Conservation (phyloP, 2,797 vertebrate species). For the Poecile montanus region DNA sequence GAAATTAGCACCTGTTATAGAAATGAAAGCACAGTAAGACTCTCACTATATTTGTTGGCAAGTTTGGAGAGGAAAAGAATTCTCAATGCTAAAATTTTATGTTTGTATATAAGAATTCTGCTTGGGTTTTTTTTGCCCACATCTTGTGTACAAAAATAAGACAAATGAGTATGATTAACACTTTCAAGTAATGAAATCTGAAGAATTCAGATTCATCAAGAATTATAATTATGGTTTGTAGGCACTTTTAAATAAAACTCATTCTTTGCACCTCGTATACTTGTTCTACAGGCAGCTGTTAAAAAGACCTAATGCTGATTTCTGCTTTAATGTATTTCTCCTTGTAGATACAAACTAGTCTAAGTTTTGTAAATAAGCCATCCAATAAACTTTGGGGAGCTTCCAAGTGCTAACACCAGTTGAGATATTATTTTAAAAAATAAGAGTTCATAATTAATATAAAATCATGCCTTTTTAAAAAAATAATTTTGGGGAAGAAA, state of each 20-base stretch:
- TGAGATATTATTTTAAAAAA: background rate
- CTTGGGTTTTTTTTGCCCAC: background rate
- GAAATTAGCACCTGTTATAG: background rate
- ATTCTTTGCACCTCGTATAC: background rate
- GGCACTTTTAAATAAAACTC: slow-evolving; percentile 8
- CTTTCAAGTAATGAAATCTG: slow-evolving; percentile 17
- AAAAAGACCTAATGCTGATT: slow-evolving; percentile 18
- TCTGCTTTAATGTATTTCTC: slow-evolving; percentile 9
- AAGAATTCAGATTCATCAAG: slow-evolving; percentile 23
- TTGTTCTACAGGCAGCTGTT: slow-evolving; percentile 9
- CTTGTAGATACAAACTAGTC: background rate
- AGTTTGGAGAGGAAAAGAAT: background rate
- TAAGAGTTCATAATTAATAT: background rate
- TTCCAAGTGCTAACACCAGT: background rate
- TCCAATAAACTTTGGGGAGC: background rate
- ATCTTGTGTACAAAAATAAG: background rate
- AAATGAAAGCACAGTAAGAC: background rate
- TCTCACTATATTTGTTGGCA: background rate
- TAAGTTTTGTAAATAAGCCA: slow-evolving; percentile 27
- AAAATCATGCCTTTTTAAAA: background rate
- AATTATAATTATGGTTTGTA: slow-evolving; percentile 1
- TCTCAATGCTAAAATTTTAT: background rate
- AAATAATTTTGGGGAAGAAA: background rate
- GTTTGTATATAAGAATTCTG: background rate
- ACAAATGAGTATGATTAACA: background rate